These are phyloP conservation scores for Gastrophysa polygoni DNA, from an alignment of 2,888 invertebrate species.

Conservation along the genomic window DNA sequence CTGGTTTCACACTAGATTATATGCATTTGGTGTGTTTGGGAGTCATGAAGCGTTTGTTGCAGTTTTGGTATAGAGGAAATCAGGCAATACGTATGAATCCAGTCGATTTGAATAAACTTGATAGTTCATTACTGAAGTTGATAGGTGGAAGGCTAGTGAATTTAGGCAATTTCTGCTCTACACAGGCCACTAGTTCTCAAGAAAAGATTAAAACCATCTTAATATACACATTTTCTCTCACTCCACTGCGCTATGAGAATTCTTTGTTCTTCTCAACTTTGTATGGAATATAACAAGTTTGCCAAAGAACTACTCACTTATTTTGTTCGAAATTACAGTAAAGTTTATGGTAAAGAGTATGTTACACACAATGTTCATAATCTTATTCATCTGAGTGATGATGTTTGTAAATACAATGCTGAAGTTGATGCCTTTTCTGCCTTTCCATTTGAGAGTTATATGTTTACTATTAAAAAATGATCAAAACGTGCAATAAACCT, in stretches of 20 bases:
- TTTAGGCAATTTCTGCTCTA: slow-evolving; percentile 39
- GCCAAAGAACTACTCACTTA: slow-evolving; percentile 32
- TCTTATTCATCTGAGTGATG: slow-evolving; percentile 34
- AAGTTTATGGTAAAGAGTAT: slow-evolving; percentile 33
- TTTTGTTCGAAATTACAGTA: slow-evolving; percentile 30
- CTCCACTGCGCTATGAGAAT: slow-evolving; percentile 34
- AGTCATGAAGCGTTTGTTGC: neutral
- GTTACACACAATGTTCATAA: slow-evolving; percentile 37
- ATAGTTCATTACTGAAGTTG: slow-evolving; percentile 10
- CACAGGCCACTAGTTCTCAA: slow-evolving; percentile 37
- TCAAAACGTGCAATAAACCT: slow-evolving; percentile 2
- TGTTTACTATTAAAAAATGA: no score
- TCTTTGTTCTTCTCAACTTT: slow-evolving; percentile 21
- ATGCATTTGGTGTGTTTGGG: no score
- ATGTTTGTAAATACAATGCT: slow-evolving; percentile 25
- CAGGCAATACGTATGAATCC: neutral
- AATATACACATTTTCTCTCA: slow-evolving; percentile 34
- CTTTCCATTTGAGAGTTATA: slow-evolving; percentile 34
- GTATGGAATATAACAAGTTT: slow-evolving; percentile 20
- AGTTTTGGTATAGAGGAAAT: slow-evolving; percentile 1
- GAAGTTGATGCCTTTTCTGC: slow-evolving; percentile 35
- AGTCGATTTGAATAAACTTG: neutral
- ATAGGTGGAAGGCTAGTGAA: slow-evolving; percentile 38
- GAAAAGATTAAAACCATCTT: slow-evolving; percentile 20
- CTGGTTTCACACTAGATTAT: no score